phyloP scores from a whole-genome alignment of 2,113 vertebrate genomes.

The Colius striatus region DNA sequence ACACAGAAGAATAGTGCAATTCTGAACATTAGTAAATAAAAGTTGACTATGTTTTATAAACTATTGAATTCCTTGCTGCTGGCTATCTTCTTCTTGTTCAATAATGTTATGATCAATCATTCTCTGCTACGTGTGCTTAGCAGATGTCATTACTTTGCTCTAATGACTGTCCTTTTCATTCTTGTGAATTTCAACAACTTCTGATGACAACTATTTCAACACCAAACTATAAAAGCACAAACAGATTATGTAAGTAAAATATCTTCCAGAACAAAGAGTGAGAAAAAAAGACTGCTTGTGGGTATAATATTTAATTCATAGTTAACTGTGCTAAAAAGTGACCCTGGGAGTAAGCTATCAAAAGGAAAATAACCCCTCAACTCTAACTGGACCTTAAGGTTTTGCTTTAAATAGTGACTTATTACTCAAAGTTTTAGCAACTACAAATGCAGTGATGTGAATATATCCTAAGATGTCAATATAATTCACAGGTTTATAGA shows the following conservation, averaged over 20 bases:
- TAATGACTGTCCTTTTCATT: background rate
- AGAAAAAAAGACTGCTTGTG: background rate
- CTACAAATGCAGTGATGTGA: background rate
- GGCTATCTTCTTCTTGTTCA: background rate
- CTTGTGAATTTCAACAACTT: background rate
- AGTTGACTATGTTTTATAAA: background rate
- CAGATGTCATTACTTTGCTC: background rate
- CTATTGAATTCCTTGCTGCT: background rate
- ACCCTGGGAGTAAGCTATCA: background rate
- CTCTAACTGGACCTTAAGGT: background rate
- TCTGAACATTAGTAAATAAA: constrained; percentile 24
- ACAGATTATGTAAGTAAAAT: background rate
- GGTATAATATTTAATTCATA: constrained; percentile 1
- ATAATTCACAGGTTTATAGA: background rate
- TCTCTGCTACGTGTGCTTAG: background rate
- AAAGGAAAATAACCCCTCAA: background rate
- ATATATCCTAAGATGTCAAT: background rate
- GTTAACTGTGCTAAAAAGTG: background rate
- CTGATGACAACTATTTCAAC: background rate
- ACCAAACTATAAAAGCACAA: background rate
- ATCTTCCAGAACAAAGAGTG: background rate
- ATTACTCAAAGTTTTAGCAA: background rate
- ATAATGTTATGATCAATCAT: background rate
- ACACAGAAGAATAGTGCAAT: background rate
- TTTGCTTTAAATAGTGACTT: background rate